These are phyloP conservation scores for Lordiphosa andalusiaca DNA, from an alignment of 2,888 invertebrate species.

Conservation along the genomic window DNA sequence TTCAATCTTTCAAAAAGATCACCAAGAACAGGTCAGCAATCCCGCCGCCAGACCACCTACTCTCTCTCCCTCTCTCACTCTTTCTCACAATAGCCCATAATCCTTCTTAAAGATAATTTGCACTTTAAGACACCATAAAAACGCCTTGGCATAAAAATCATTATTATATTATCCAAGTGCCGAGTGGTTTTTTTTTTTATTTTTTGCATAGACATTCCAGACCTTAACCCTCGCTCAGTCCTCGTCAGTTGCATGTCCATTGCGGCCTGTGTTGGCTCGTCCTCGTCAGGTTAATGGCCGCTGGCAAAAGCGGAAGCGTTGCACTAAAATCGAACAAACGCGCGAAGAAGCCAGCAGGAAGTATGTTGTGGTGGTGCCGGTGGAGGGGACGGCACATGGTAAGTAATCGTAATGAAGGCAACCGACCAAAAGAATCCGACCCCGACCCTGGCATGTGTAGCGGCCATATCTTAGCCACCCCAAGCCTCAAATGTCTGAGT, in stretches of 20 bases:
- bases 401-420: slow-evolving; percentile 28
- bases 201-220: slow-evolving; percentile 56
- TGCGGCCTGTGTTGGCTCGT: slow-evolving; percentile 24
- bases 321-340: slow-evolving; percentile 71
- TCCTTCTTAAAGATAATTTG: background rate
- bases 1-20: no score
- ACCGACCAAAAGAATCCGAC: slow-evolving; percentile 7
- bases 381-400: slow-evolving; percentile 3
- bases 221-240: slow-evolving; percentile 66
- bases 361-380: background rate
- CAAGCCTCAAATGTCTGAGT: slow-evolving; percentile 50
- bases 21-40: no score
- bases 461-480: slow-evolving; percentile 60
- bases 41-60: no score
- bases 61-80: no score
- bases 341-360: slow-evolving; percentile 46
- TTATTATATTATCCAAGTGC: background rate
- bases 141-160: slow-evolving; percentile 7
- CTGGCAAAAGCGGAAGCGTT: slow-evolving; percentile 54
- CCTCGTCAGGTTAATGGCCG: slow-evolving; percentile 62
- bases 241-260: slow-evolving; percentile 52
- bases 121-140: slow-evolving; percentile 10
- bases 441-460: slow-evolving; percentile 60
- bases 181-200: slow-evolving; percentile 23
- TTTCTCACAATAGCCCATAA: no score